Percentiles rank a stretch among this genome's conserved stretches.
These are phyloP conservation scores for Origma solitaria DNA, from an alignment of 2,113 vertebrate genomes.

Conservation along the genomic window DNA sequence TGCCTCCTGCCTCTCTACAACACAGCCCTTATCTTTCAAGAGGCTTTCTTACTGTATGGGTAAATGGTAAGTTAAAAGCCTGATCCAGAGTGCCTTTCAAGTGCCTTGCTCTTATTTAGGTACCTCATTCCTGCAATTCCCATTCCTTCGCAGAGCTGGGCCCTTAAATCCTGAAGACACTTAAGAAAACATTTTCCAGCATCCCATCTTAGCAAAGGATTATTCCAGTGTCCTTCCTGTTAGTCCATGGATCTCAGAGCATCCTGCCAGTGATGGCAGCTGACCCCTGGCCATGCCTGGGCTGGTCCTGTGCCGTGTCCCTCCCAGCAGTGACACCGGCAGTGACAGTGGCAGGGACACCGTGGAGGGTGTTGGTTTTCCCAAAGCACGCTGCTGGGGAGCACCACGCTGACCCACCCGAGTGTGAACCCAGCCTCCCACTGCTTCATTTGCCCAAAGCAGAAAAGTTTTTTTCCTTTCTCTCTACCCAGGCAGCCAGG, in stretches of 20 bases:
- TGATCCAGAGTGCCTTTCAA: conserved; percentile 9
- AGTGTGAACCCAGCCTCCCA: not conserved
- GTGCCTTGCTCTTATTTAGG: conserved; percentile 16
- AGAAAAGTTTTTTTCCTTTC: not conserved
- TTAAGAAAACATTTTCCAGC: not conserved
- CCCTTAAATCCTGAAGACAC: not conserved
- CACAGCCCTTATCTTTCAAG: not conserved
- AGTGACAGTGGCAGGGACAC: accelerated
- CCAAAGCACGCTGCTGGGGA: not conserved
- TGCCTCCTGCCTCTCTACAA: not conserved
- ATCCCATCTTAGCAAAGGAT: not conserved
- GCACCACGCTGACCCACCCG: accelerated
- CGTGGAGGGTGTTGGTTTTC: not conserved
- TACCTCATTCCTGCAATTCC: not conserved
- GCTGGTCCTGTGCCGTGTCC: not conserved
- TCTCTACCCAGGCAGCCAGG: not conserved
- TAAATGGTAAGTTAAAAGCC: conserved; percentile 18
- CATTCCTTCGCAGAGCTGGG: not conserved
- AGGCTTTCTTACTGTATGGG: not conserved
- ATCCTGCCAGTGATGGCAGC: not conserved
- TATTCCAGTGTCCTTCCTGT: not conserved
- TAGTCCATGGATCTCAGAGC: accelerated
- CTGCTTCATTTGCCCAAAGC: not conserved
- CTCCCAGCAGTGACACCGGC: too few species aligned
- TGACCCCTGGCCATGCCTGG: not conserved